A percentile compares a stretch with the other conserved stretches of the same genome.
Evolutionary conservation across 2,797 vertebrate genomes (phyloP).

Genomic region (Clarias pachynema): DNA sequence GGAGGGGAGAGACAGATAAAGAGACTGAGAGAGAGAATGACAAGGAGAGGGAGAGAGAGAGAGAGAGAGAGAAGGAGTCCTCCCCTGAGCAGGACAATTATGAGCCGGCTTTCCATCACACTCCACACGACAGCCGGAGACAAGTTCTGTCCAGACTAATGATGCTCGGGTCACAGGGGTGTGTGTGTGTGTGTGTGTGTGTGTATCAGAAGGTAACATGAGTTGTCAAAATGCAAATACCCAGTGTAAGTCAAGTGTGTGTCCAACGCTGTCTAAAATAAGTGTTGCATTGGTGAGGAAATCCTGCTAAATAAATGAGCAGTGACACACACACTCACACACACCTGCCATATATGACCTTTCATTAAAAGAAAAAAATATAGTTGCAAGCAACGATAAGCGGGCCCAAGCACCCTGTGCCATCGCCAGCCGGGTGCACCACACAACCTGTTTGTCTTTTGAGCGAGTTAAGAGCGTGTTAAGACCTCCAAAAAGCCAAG

Average conservation of each 20-base stretch:
- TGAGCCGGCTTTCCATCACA: conserved; percentile 78
- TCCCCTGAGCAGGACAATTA: conserved; percentile 68
- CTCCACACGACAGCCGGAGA: conserved; percentile 71
- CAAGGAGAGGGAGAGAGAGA: not conserved
- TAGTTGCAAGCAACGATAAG: no score
- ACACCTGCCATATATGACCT: not conserved
- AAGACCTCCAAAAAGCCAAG: no score
- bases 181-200: conserved; percentile 6
- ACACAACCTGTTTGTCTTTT: no score
- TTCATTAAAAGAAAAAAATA: not conserved
- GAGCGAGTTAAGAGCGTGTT: no score
- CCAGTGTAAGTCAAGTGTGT: not conserved
- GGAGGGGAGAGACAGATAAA: conserved; percentile 6
- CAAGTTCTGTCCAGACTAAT: conserved; percentile 79
- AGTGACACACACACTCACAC: not conserved
- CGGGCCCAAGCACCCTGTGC: no score
- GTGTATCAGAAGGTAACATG: not conserved
- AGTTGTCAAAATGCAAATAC: not conserved
- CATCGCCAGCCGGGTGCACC: no score
- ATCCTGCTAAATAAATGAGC: not conserved
- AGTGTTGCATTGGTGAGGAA: not conserved
- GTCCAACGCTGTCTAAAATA: not conserved
- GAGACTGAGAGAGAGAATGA: not conserved
- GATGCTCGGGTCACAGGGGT: conserved; percentile 34
- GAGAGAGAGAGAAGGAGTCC: not conserved